These are phyloP conservation scores for Brassicogethes aeneus DNA, from an alignment of 2,888 invertebrate species.

Conservation along the genomic window DNA sequence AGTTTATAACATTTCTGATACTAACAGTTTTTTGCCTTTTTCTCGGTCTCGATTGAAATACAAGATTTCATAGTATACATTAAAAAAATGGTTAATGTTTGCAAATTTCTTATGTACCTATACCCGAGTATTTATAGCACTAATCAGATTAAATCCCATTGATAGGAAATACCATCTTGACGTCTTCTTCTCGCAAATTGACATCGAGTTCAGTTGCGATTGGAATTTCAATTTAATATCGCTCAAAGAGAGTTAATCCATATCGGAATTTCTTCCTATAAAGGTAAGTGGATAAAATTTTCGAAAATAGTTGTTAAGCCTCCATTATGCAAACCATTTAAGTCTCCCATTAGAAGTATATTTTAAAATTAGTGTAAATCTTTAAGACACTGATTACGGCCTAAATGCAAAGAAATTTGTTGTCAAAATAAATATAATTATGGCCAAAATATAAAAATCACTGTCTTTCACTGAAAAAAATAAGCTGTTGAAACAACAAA, in stretches of 20 bases:
- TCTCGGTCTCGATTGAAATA: too few species aligned
- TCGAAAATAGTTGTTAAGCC: background rate
- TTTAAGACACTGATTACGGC: background rate
- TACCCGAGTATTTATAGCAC: too few species aligned
- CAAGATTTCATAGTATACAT: too few species aligned
- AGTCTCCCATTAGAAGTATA: background rate
- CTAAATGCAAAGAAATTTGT: too few species aligned
- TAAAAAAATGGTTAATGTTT: too few species aligned
- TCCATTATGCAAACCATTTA: background rate
- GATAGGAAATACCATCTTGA: background rate
- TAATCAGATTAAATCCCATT: background rate
- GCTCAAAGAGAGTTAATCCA: background rate
- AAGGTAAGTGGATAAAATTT: background rate
- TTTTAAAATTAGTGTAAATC: background rate
- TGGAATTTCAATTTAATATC: constrained; percentile 1
- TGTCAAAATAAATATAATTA: too few species aligned
- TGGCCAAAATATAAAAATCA: too few species aligned
- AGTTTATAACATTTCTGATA: too few species aligned
- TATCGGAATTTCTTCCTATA: background rate
- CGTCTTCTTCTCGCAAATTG: background rate
- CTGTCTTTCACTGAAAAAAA: too few species aligned
- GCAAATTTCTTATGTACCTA: too few species aligned
- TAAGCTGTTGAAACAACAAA: too few species aligned
- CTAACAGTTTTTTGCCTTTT: too few species aligned
- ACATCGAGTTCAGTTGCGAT: background rate